These are phyloP conservation scores for Anagrus nilaparvatae DNA, from an alignment of 1,140 invertebrate genomes.

Conservation along the genomic window DNA sequence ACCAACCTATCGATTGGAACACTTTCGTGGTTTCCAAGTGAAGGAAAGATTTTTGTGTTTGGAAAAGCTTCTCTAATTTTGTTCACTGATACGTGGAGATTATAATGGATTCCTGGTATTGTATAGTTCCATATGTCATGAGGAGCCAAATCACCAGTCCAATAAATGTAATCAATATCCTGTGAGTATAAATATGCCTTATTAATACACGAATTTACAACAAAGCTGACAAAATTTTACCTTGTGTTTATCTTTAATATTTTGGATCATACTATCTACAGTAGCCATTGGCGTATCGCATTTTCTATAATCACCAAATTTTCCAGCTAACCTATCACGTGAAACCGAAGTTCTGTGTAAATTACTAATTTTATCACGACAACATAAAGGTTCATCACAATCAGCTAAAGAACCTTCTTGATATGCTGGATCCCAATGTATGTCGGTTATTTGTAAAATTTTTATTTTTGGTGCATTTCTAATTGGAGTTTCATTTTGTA, in stretches of 20 bases:
- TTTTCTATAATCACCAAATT: constrained; percentile 90
- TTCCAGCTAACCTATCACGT: constrained; percentile 66
- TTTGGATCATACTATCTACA: constrained; percentile 79
- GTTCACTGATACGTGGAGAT: constrained; percentile 71
- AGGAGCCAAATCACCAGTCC: constrained; percentile 96
- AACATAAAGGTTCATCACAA: constrained; percentile 83
- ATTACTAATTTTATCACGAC: constrained; percentile 67
- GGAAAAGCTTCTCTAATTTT: constrained; percentile 82
- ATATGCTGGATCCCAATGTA: constrained; percentile 87
- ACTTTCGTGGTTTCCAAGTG: constrained; percentile 92
- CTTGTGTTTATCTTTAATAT: constrained; percentile 73
- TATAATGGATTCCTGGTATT: constrained; percentile 72
- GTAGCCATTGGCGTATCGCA: constrained; percentile 84
- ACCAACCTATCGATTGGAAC: constrained; percentile 83
- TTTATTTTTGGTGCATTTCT: constrained; percentile 71
- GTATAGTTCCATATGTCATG: constrained; percentile 98
- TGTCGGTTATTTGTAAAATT: constrained; percentile 87
- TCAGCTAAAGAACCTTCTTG: constrained; percentile 79
- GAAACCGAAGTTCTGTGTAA: constrained; percentile 63
- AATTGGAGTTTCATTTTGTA: constrained; percentile 55
- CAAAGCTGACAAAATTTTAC: no score
- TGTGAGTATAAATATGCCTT: no score
- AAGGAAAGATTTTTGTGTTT: constrained; percentile 82
- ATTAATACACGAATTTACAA: no score
- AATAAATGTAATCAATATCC: constrained; percentile 94